These are phyloP conservation scores for Bufo bufo DNA, from an alignment of 2,113 vertebrate genomes.

Conservation along the genomic window DNA sequence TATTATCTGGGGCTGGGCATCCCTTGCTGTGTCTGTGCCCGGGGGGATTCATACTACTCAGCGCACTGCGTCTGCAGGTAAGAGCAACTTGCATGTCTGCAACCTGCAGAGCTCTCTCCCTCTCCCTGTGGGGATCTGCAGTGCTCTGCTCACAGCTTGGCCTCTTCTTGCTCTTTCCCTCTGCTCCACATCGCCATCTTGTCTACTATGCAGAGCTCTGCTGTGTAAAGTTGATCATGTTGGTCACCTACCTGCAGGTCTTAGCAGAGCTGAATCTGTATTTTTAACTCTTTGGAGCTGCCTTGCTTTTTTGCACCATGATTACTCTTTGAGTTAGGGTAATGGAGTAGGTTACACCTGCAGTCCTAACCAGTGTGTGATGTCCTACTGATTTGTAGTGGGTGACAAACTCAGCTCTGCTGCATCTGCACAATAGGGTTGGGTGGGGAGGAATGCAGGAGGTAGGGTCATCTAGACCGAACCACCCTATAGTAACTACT, in stretches of 20 bases:
- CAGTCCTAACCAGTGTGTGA: not conserved
- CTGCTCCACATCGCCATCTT: constrained; percentile 52
- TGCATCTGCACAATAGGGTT: not conserved
- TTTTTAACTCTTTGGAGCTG: not conserved
- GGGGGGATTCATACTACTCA: constrained; percentile 22
- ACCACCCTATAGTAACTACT: not conserved
- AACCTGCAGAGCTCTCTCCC: constrained; percentile 1
- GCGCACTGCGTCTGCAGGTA: constrained; percentile 44
- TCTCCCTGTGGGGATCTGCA: constrained; percentile 9
- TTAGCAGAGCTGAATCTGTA: not conserved
- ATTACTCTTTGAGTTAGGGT: not conserved
- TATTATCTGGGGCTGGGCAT: constrained; percentile 30
- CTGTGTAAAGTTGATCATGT: constrained; percentile 14
- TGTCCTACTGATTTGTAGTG: not conserved
- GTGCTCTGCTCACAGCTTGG: constrained; percentile 22
- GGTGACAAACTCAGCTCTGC: not conserved
- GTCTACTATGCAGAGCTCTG: constrained; percentile 35
- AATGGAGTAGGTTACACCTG: not conserved
- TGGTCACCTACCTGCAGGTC: not conserved
- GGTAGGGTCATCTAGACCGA: not conserved
- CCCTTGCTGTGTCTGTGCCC: constrained; percentile 46
- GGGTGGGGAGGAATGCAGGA: too few species aligned
- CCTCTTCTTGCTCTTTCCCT: constrained; percentile 32
- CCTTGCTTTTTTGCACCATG: not conserved
- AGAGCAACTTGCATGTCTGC: constrained; percentile 27